Conservation (phyloP, 2,797 vertebrate genomes). For the Bufotes viridis region DNA sequence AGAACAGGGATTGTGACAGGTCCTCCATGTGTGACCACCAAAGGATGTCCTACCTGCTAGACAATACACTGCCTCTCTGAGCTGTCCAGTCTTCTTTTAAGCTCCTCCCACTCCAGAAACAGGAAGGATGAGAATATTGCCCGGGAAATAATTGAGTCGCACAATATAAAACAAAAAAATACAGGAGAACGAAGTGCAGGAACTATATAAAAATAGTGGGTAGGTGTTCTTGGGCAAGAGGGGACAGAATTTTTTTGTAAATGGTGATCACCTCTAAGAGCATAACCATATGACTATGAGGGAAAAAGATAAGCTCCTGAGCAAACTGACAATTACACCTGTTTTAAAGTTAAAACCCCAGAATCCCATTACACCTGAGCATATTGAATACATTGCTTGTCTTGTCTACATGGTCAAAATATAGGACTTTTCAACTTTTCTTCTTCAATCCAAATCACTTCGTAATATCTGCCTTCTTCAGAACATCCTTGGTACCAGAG, state of each 20-base stretch:
- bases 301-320: neutral
- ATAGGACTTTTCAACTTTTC: neutral
- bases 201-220: neutral
- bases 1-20: neutral
- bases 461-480: neutral
- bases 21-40: neutral
- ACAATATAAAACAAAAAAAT: neutral
- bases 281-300: neutral
- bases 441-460: neutral
- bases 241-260: neutral
- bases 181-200: neutral
- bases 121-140: neutral
- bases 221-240: neutral
- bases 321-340: neutral
- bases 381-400: constrained; percentile 16
- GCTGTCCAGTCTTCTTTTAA: neutral
- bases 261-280: neutral
- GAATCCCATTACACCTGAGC: constrained; percentile 35
- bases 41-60: neutral
- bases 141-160: neutral
- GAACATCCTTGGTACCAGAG: neutral
- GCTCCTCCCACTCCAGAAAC: neutral
- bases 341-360: neutral
- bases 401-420: constrained; percentile 2
- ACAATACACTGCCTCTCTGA: neutral